Percentiles rank a stretch among this genome's conserved stretches.
phyloP scores from a whole-genome alignment of 1,140 invertebrate species.

The Lasaia peninsularis region DNA sequence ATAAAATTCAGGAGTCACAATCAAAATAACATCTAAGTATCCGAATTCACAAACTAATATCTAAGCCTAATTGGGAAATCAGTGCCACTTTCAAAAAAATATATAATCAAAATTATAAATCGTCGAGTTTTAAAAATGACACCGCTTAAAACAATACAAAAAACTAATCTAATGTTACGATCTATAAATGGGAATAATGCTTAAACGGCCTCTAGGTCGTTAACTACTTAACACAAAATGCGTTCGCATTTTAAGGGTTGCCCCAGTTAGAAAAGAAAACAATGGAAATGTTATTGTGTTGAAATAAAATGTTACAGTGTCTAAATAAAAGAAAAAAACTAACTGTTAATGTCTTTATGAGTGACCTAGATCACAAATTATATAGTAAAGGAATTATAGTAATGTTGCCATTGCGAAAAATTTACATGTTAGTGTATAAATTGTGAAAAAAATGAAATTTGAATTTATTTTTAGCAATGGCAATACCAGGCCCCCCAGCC shows the following conservation, averaged over 20 bases:
- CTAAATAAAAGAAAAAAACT: conserved; percentile 58
- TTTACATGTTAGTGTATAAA: conserved; percentile 18
- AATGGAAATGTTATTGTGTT: conserved; percentile 70
- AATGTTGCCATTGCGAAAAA: conserved; percentile 50
- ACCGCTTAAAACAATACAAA: conserved; percentile 31
- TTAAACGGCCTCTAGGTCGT: conserved; percentile 53
- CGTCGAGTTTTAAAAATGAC: conserved; percentile 45
- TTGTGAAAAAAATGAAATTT: conserved; percentile 10
- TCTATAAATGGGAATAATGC: conserved; percentile 65
- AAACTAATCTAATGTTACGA: conserved; percentile 53
- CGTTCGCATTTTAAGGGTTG: conserved; percentile 33
- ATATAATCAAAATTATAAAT: conserved; percentile 15
- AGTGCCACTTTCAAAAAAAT: conserved; percentile 41
- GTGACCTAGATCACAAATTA: conserved; percentile 70
- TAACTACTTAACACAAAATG: conserved; percentile 44
- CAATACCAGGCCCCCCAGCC: conserved; percentile 37
- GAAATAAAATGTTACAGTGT: conserved; percentile 64
- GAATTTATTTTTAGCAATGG: conserved; percentile 41
- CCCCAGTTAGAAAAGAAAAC: conserved; percentile 34
- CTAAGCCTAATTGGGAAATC: conserved; percentile 23
- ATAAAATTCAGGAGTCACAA: conserved; percentile 46
- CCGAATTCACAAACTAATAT: conserved; percentile 27
- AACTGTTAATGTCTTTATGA: conserved; percentile 76
- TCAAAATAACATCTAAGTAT: conserved; percentile 35
- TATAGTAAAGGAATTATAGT: conserved; percentile 65